These are phyloP conservation scores for Ptilorrhoa leucosticta DNA, from an alignment of 2,113 vertebrate species.

Conservation along the genomic window DNA sequence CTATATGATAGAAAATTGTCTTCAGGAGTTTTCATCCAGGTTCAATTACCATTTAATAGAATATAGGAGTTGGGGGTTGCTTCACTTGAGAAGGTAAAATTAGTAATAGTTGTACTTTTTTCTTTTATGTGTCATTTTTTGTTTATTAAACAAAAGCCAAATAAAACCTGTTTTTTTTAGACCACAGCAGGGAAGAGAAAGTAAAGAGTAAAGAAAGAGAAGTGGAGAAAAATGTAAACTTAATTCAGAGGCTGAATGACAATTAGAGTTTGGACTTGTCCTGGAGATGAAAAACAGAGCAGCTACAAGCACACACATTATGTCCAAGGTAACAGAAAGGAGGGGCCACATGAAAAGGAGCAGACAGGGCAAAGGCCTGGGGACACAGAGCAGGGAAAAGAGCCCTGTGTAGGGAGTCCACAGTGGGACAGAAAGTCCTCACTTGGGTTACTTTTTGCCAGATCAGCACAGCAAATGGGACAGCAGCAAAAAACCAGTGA, in stretches of 20 bases:
- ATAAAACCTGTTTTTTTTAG: background rate
- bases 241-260: background rate
- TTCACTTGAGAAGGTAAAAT: background rate
- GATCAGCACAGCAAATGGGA: background rate
- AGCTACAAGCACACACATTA: background rate
- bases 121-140: background rate
- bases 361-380: background rate
- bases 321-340: background rate
- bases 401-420: fast-evolving
- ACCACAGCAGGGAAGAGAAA: background rate
- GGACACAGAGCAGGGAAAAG: background rate
- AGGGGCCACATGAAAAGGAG: background rate
- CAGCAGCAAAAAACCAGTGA: background rate
- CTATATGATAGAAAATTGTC: background rate
- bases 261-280: background rate
- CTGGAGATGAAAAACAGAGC: background rate
- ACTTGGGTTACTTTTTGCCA: background rate
- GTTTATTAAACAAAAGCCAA: background rate
- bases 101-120: fast-evolving
- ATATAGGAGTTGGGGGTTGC: background rate
- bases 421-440: background rate
- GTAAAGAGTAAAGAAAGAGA: background rate
- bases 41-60: background rate
- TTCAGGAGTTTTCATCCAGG: background rate
- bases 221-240: background rate